Evolutionary conservation across 35 echinoderm and acorn worm species (phyloP).

Genomic region (Amphiura filiformis): DNA sequence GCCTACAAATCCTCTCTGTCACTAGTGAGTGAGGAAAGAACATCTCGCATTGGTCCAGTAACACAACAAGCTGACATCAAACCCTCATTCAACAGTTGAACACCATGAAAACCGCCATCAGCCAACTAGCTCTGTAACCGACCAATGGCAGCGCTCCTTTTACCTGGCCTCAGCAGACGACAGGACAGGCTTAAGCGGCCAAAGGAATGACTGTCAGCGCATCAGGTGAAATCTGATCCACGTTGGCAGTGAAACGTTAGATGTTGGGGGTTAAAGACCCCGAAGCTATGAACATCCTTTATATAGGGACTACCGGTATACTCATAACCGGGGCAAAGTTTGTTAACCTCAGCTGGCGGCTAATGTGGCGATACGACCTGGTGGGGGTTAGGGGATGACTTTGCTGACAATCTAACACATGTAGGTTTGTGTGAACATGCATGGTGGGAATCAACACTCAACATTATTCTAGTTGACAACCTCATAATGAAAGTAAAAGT

Average conservation of each 20-base stretch:
- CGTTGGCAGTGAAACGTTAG: background rate
- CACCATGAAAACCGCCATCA: too few relatives aligned
- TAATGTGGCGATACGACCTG: background rate
- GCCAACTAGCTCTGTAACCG: background rate
- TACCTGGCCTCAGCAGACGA: background rate
- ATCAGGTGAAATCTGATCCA: background rate
- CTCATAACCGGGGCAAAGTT: background rate
- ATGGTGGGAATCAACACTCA: too few relatives aligned
- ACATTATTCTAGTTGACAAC: too few relatives aligned
- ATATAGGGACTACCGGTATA: background rate
- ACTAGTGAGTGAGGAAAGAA: too few relatives aligned
- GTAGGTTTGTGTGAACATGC: too few relatives aligned
- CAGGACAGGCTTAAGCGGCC: background rate
- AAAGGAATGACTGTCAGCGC: background rate
- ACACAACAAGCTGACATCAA: too few relatives aligned
- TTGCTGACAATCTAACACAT: too few relatives aligned
- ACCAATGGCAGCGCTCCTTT: background rate
- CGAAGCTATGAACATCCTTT: background rate
- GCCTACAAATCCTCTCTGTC: too few relatives aligned
- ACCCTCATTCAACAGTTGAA: too few relatives aligned
- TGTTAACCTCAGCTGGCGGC: background rate
- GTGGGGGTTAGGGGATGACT: too few relatives aligned
- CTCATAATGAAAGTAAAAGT: too few relatives aligned
- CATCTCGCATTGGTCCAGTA: too few relatives aligned
- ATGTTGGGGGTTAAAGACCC: constrained; percentile 6